Evolutionary conservation across 2,888 invertebrate species (phyloP).

Genomic region (Drosophila falleni): DNA sequence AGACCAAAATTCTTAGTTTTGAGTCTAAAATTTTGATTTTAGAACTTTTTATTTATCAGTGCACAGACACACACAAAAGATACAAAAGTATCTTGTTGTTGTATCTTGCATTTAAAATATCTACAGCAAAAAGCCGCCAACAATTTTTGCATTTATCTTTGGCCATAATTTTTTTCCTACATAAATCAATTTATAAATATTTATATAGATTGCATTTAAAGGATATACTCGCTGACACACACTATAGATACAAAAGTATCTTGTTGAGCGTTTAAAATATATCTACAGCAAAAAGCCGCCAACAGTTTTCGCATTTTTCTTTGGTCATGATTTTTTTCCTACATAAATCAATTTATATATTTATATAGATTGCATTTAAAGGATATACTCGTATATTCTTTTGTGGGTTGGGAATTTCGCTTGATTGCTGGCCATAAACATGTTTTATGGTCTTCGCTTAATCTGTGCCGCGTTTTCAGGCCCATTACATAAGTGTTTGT

Average conservation of each 20-base stretch:
- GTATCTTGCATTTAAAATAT: slow-evolving; percentile 67
- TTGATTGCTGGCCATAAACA: slow-evolving; percentile 44
- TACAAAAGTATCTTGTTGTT: slow-evolving; percentile 2
- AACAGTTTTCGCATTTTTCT: slow-evolving; percentile 23
- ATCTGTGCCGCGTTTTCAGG: slow-evolving; percentile 54
- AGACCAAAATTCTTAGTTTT: too few species aligned
- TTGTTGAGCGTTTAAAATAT: slow-evolving; percentile 58
- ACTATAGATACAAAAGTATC: background rate
- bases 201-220: slow-evolving; percentile 35
- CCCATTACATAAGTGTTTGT: slow-evolving; percentile 66
- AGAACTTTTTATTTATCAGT: too few species aligned
- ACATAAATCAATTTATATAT: slow-evolving; percentile 59
- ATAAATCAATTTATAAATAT: slow-evolving; percentile 60
- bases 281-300: slow-evolving; percentile 50
- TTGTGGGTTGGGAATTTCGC: background rate
- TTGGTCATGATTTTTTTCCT: slow-evolving; percentile 15
- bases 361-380: slow-evolving; percentile 35
- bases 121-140: slow-evolving; percentile 41
- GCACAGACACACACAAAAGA: too few species aligned
- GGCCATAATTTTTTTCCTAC: slow-evolving; percentile 21
- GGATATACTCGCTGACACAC: background rate
- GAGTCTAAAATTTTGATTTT: too few species aligned
- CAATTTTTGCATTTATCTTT: slow-evolving; percentile 22
- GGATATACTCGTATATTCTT: background rate
- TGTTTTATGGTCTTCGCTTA: slow-evolving; percentile 56